phyloP scores from a whole-genome alignment of 2,888 invertebrate species.

The Diogma glabrata region DNA sequence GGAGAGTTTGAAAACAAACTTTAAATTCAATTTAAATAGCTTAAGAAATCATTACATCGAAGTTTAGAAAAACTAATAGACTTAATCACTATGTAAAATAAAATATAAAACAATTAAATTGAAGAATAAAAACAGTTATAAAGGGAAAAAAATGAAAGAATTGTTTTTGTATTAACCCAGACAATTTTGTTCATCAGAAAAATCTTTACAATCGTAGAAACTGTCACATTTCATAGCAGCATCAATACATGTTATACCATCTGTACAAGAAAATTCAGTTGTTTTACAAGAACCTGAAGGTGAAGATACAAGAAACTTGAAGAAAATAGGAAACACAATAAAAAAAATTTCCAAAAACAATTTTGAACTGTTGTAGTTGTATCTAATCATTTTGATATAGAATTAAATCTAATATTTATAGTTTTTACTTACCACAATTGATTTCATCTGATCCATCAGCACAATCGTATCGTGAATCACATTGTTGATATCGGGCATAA shows the following conservation, averaged over 20 bases:
- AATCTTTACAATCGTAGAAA: constrained; percentile 81
- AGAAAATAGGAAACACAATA: too few relatives aligned
- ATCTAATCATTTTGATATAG: too few relatives aligned
- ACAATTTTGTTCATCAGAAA: constrained; percentile 84
- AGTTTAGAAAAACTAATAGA: constrained; percentile 13
- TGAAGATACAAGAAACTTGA: too few relatives aligned
- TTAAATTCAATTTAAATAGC: too few relatives aligned
- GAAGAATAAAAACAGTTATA: constrained; percentile 18
- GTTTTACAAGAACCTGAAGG: constrained; percentile 41
- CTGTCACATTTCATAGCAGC: constrained; percentile 72
- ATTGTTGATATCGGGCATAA: constrained; percentile 37
- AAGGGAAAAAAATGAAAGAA: constrained; percentile 19
- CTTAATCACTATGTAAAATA: too few relatives aligned
- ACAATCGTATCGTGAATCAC: constrained; percentile 46
- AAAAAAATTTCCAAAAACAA: too few relatives aligned
- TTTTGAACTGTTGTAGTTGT: too few relatives aligned
- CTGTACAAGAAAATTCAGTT: constrained; percentile 57
- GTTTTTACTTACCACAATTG: constrained; percentile 40
- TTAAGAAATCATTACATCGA: neutral
- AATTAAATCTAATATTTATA: too few relatives aligned
- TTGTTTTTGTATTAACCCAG: constrained; percentile 39
- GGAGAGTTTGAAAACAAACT: too few relatives aligned
- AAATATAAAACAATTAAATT: too few relatives aligned
- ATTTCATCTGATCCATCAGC: constrained; percentile 46
- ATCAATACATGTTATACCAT: constrained; percentile 67